phyloP scores from a whole-genome alignment of 2,113 vertebrate species.

The Salvelinus alpinus region DNA sequence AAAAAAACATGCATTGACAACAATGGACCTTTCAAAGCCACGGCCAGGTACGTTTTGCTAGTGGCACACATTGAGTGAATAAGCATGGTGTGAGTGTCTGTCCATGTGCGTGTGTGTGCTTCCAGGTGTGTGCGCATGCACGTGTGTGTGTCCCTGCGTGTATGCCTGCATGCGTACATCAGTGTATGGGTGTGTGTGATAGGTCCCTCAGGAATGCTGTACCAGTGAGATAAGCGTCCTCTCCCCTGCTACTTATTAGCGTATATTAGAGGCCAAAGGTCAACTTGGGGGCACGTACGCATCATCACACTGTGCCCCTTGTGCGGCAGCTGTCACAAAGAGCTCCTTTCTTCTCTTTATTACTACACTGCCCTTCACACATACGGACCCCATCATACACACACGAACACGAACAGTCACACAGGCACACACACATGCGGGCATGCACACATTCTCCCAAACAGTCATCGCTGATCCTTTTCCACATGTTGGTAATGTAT shows the following conservation, averaged over 20 bases:
- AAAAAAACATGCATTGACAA: not conserved
- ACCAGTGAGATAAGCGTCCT: constrained; percentile 36
- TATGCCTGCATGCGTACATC: not conserved
- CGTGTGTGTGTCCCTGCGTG: not conserved
- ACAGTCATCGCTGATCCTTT: too few relatives aligned
- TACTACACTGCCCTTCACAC: not conserved
- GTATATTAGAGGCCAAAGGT: constrained; percentile 50
- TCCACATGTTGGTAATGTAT: too few relatives aligned
- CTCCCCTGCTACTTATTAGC: constrained; percentile 47
- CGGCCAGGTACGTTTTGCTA: not conserved
- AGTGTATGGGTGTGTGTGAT: constrained; percentile 12
- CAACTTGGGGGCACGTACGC: constrained; percentile 24
- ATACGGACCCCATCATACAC: not conserved
- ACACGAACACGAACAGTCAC: not conserved
- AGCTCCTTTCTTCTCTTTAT: constrained; percentile 44
- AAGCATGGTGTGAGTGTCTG: not conserved
- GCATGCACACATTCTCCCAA: not conserved
- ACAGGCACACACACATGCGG: constrained; percentile 5
- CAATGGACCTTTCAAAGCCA: not conserved
- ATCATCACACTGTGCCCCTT: constrained; percentile 23
- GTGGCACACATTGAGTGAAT: not conserved
- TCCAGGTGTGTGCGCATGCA: not conserved
- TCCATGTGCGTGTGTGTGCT: not conserved
- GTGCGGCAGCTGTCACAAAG: constrained; percentile 37
- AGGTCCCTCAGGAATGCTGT: constrained; percentile 1